These are phyloP conservation scores for Athrips mouffetella DNA, from an alignment of 2,888 invertebrate genomes.

Conservation along the genomic window DNA sequence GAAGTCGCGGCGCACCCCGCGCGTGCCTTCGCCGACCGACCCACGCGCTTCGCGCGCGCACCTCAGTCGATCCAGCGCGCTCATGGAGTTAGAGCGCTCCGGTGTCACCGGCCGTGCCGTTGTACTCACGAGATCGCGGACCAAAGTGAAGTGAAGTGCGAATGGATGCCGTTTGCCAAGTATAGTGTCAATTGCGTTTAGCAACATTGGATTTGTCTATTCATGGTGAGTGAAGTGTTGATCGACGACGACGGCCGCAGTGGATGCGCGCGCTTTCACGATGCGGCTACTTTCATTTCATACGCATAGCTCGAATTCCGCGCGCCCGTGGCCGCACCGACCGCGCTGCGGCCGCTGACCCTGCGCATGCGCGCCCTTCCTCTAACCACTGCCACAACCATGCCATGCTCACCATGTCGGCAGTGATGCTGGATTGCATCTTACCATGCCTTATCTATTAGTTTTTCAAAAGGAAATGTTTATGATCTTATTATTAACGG, in stretches of 20 bases:
- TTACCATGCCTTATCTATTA: background rate
- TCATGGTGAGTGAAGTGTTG: slow-evolving; percentile 66
- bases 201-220: slow-evolving; percentile 68
- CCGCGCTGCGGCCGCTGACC: slow-evolving; percentile 75
- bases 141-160: slow-evolving; percentile 69
- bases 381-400: slow-evolving; percentile 48
- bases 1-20: slow-evolving; percentile 69
- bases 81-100: slow-evolving; percentile 51
- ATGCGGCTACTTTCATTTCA: slow-evolving; percentile 77
- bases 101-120: slow-evolving; percentile 39
- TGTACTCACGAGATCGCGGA: slow-evolving; percentile 52
- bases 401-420: slow-evolving; percentile 34
- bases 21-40: slow-evolving; percentile 80
- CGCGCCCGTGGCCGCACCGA: slow-evolving; percentile 68
- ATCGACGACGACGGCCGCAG: slow-evolving; percentile 44
- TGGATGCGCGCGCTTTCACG: slow-evolving; percentile 77
- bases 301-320: slow-evolving; percentile 77
- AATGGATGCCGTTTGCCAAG: slow-evolving; percentile 70
- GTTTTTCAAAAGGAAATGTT: background rate
- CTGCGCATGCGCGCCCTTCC: slow-evolving; percentile 74
- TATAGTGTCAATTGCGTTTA: slow-evolving; percentile 54
- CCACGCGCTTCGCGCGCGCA: slow-evolving; percentile 81
- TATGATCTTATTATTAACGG: background rate
- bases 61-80: slow-evolving; percentile 66
- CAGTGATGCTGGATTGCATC: slow-evolving; percentile 14